Base-by-base conservation (phyloP, 2,113 vertebrate genomes). In the Misgurnus anguillicaudatus region DNA sequence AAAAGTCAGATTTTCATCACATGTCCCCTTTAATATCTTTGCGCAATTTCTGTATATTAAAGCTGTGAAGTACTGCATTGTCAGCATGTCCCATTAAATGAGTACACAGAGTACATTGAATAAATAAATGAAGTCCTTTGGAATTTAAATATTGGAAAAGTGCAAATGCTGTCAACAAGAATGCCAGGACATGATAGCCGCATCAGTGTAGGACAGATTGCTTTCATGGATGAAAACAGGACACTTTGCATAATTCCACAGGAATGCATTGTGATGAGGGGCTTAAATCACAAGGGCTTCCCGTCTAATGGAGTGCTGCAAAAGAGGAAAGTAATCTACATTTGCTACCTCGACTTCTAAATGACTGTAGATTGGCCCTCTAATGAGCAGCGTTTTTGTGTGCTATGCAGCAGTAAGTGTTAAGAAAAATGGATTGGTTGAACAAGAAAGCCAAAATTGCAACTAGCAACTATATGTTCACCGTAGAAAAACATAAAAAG, bases 301-400 rank as follows among this genome's bases (percentile, higher is more conserved):
- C 58, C 51, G 19, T 53, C 64, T 24, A 65, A 63, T 36, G n/a
- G 55, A 48, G 38, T n/a, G 64, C 31, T 42, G 74, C n/a, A 17
- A 45, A 31, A 62, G 7, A 38, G 24, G 38, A 51, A 70, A 66
- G 31, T 57, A 42, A 61, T 61, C 45, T 45, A 41, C 14, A 62
- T 73, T 55, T 51, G 36, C 48, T 21, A 36, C 78, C 60, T 64
- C 60, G 39, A 4, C n/a, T 80, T 80, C 63, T 65, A 65, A 65
- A 80, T 73, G 69, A 80, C 78, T 66, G 67, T 55, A 42, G 69
- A 63, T 74, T 73, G 61, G 78, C 19, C 16, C 48, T 64, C 19
- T 31, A 55, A 72, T 64, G 69, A 65, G 48, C 11, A 19, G 0
- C 0, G 14, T 41, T 62, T 55, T 55, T 31, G 58, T 42, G 31